Percentiles rank a stretch among this genome's conserved stretches.
These are phyloP conservation scores for Papilio helenus DNA, from an alignment of 1,140 invertebrate genomes.

Conservation along the genomic window DNA sequence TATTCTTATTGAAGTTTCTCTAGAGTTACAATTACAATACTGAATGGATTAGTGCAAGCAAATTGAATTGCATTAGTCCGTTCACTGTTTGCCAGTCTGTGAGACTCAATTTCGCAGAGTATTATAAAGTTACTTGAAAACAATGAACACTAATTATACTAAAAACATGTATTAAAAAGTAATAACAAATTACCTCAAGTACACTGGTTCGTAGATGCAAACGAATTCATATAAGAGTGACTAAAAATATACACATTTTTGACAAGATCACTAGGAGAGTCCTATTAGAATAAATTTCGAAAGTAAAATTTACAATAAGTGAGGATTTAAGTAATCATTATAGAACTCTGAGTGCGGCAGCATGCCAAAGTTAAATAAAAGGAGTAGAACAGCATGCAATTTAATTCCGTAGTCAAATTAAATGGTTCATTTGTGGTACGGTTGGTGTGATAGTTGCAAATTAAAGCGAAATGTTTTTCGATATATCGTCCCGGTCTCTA, in stretches of 20 bases:
- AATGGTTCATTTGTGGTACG: conserved; percentile 66
- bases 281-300: too few species aligned
- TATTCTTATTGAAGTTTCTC: background rate
- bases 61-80: conserved; percentile 5
- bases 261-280: too few species aligned
- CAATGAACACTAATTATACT: background rate
- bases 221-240: background rate
- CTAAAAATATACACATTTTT: too few species aligned
- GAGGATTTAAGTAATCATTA: too few species aligned
- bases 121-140: background rate
- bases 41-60: background rate
- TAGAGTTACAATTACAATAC: conserved; percentile 2
- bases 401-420: conserved; percentile 57
- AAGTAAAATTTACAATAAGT: too few species aligned
- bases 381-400: background rate
- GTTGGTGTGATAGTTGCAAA: conserved; percentile 48
- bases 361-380: background rate
- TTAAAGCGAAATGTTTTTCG: conserved; percentile 72
- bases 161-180: background rate
- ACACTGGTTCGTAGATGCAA: too few species aligned
- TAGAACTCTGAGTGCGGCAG: too few species aligned
- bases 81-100: background rate
- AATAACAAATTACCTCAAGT: too few species aligned
- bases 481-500: conserved; percentile 70
- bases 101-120: background rate